Base-by-base conservation (phyloP, 2,113 vertebrate genomes). In the Hystrix brachyura region DNA sequence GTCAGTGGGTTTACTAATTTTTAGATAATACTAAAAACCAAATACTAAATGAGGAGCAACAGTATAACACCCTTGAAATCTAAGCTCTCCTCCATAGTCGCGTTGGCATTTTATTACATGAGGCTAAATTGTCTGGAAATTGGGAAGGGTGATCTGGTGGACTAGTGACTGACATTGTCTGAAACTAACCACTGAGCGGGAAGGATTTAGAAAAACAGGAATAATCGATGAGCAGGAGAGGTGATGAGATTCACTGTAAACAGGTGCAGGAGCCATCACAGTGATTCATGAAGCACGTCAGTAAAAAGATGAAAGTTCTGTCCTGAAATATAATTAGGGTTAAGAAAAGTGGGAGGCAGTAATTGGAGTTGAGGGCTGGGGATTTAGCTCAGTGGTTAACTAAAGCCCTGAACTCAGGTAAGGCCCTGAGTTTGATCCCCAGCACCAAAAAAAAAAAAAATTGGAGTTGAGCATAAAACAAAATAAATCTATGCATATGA, bases 1-100 rank as follows among this genome's bases (percentile, higher is more conserved):
- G 85, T 62, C 78, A 94, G 86, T 94, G 91, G 53, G 92, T 86
- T 94, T 94, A 95, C 90, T 97, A 86, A 95, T 97, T 90, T 96
- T 96, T 85, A 94, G 76, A 80, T 93, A 71, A 18, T 94, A 96
- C 59, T 95, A 89, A 96, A 91, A 91, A 65, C 25, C 38, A 51
- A 94, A 65, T 94, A 94, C 84, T 93, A 92, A 96, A 87, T 95
- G 64, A 90, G 27, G 76, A 90, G 78, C 51, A 90, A 34, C 18
- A 92, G 19, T 27, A 29, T 97, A 87, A 87, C 83, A 93, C 34
- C 78, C 34, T 92, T 91, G 25, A 96, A 93, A 60, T 93, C 62
- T 21, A 84, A 87, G 32, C 69, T 97, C 9, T 46, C 88, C 64
- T 86, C 72, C 53, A 34, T 78, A 65, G 25, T 93, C 91, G 79